Evolutionary conservation across 1,140 invertebrate genomes (phyloP).

Genomic region (Galleria mellonella): DNA sequence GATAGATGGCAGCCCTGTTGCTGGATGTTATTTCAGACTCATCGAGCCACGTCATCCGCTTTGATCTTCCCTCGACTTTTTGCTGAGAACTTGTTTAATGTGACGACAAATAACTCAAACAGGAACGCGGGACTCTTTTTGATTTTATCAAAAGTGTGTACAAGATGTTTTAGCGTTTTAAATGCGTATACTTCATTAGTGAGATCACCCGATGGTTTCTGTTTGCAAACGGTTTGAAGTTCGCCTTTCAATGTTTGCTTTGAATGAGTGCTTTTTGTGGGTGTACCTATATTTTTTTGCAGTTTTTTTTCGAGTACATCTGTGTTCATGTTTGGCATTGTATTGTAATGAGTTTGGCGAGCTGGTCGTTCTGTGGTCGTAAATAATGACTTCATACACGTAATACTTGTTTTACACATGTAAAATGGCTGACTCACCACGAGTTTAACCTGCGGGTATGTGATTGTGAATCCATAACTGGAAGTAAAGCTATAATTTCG

Average conservation of each 20-base stretch:
- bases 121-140: slow-evolving; percentile 48
- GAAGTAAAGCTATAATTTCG: too few species aligned
- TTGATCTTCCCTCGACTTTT: slow-evolving; percentile 65
- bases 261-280: not conserved
- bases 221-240: slow-evolving; percentile 30
- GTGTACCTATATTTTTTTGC: too few species aligned
- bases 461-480: too few species aligned
- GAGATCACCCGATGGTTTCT: slow-evolving; percentile 40
- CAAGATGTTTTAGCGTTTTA: slow-evolving; percentile 41
- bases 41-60: slow-evolving; percentile 46
- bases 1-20: slow-evolving; percentile 29
- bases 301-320: too few species aligned
- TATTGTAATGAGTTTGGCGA: too few species aligned
- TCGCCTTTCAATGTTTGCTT: slow-evolving; percentile 27
- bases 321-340: too few species aligned
- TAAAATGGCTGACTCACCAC: too few species aligned
- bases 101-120: slow-evolving; percentile 70
- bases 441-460: too few species aligned
- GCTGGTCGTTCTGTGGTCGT: too few species aligned
- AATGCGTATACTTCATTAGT: slow-evolving; percentile 56
- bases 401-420: too few species aligned
- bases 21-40: slow-evolving; percentile 55
- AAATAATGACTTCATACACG: too few species aligned
- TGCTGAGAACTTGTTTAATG: slow-evolving; percentile 60
- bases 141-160: slow-evolving; percentile 48